Percentiles rank a stretch among this genome's conserved stretches.
These are phyloP conservation scores for Prochilodus magdalenae DNA, from an alignment of 2,113 vertebrate species.

Conservation along the genomic window DNA sequence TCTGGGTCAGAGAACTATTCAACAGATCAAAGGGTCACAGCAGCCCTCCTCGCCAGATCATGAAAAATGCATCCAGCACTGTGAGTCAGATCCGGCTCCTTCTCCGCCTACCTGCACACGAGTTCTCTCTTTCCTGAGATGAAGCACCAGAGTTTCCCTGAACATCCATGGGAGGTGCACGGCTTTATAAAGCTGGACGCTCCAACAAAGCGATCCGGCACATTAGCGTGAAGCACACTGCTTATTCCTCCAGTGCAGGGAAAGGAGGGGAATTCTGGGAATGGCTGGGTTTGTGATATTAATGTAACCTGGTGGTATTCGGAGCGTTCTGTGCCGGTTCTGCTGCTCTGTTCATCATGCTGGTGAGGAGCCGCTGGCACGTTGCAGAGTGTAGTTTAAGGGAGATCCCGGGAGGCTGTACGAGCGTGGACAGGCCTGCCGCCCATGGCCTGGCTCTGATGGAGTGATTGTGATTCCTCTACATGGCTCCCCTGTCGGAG, in stretches of 20 bases:
- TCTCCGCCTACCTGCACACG: not conserved
- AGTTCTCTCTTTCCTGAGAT: not conserved
- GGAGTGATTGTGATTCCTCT: not conserved
- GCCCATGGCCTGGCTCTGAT: not conserved
- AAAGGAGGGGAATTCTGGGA: no score
- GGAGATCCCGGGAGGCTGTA: no score
- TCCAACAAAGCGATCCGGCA: no score
- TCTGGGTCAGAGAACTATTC: constrained; percentile 7
- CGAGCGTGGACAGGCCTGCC: not conserved
- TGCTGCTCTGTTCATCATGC: no score
- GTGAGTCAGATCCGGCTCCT: not conserved
- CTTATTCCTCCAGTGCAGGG: no score
- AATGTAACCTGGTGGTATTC: no score
- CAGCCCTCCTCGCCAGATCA: not conserved
- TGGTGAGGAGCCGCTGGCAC: no score
- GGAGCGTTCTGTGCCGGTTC: no score
- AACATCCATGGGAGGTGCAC: not conserved
- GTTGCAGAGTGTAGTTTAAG: no score
- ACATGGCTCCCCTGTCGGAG: not conserved
- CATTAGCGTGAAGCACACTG: no score
- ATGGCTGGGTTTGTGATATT: no score
- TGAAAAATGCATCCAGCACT: constrained; percentile 4
- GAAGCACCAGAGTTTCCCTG: not conserved
- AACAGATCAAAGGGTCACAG: not conserved
- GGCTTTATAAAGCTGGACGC: no score